Conservation (phyloP, 1,140 invertebrate genomes). For the Notospermus geniculatus region DNA sequence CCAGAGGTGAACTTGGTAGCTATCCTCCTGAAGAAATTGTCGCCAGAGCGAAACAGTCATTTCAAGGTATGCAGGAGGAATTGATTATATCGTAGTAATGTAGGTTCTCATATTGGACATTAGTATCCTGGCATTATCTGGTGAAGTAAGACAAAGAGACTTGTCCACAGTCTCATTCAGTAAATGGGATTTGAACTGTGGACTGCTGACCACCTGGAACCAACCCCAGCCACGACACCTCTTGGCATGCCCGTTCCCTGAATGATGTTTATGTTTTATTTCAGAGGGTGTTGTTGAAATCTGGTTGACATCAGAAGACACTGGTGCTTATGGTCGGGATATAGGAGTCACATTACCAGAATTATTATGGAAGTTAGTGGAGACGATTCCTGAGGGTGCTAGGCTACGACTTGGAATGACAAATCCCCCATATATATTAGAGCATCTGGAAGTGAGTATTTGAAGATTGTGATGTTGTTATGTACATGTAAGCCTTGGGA, state of each 20-base stretch:
- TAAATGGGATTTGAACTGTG: too few species aligned
- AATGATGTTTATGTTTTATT: constrained; percentile 47
- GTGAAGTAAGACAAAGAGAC: too few species aligned
- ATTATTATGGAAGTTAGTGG: constrained; percentile 80
- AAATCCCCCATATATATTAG: constrained; percentile 96
- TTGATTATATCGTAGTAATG: neutral
- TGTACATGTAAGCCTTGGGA: neutral
- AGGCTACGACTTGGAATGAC: constrained; percentile 92
- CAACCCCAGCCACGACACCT: too few species aligned
- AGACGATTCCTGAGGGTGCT: constrained; percentile 87
- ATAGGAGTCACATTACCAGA: constrained; percentile 84
- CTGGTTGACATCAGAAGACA: constrained; percentile 98
- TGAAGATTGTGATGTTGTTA: neutral
- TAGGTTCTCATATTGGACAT: too few species aligned
- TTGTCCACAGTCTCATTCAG: too few species aligned
- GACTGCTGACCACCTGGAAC: too few species aligned
- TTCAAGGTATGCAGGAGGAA: constrained; percentile 46
- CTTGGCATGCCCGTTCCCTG: too few species aligned
- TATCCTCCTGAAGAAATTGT: constrained; percentile 73
- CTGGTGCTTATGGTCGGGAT: constrained; percentile 94
- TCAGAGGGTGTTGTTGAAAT: constrained; percentile 91
- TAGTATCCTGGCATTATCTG: too few species aligned
- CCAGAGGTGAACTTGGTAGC: constrained; percentile 90
- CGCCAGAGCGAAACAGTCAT: constrained; percentile 70
- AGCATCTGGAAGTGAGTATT: constrained; percentile 73